These are phyloP conservation scores for Coreoperca whiteheadi DNA, from an alignment of 2,113 vertebrate species.

Conservation along the genomic window DNA sequence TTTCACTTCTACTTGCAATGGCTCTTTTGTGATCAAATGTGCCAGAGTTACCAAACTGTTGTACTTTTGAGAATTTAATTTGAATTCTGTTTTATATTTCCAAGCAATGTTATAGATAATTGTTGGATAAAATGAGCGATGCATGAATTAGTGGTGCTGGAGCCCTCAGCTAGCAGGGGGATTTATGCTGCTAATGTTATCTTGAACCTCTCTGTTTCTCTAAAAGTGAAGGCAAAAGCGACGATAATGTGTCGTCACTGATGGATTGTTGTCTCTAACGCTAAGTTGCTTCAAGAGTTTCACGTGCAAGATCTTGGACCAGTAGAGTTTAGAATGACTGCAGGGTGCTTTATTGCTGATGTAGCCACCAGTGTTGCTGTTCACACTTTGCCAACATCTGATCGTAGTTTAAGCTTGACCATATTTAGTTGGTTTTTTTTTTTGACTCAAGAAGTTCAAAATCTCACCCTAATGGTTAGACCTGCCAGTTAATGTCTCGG, in stretches of 20 bases:
- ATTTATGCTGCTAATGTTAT: constrained; percentile 8
- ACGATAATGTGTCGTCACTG: background rate
- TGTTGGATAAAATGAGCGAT: background rate
- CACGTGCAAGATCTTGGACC: background rate
- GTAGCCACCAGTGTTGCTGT: background rate
- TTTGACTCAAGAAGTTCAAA: background rate
- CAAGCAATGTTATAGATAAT: constrained; percentile 11
- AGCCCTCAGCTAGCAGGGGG: background rate
- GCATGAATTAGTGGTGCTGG: background rate
- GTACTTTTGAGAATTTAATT: background rate
- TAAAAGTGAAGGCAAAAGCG: constrained; percentile 3
- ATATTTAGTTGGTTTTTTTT: background rate
- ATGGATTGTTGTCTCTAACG: background rate
- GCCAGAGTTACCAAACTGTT: background rate
- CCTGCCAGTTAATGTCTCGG: background rate
- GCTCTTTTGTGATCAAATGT: background rate
- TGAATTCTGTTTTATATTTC: constrained; percentile 5
- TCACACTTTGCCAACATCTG: background rate
- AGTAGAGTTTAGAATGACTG: background rate
- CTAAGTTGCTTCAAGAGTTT: background rate
- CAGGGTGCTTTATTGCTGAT: background rate
- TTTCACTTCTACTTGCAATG: constrained; percentile 4
- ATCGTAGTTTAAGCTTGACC: background rate
- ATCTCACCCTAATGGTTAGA: background rate
- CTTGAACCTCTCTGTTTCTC: background rate